These are phyloP conservation scores for Verasper variegatus DNA, from an alignment of 2,113 vertebrate species.

Conservation along the genomic window DNA sequence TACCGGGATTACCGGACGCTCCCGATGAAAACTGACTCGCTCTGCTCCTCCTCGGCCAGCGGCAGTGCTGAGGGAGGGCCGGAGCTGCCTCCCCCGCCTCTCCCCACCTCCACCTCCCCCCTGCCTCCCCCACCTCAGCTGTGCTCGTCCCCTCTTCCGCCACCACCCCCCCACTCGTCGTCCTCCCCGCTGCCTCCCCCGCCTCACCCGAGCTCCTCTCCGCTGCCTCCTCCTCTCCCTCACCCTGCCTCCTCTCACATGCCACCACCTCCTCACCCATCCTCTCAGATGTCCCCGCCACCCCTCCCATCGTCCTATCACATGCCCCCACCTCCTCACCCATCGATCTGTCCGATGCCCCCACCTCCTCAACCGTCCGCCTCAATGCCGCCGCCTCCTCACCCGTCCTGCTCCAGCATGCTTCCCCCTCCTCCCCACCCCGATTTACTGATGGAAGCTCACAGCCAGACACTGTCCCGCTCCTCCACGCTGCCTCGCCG, in stretches of 20 bases:
- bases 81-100: conserved; percentile 68
- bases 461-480: conserved; percentile 78
- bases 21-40: conserved; percentile 82
- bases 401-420: conserved; percentile 70
- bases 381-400: conserved; percentile 55
- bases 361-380: conserved; percentile 36
- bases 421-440: conserved; percentile 83
- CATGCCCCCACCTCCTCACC: conserved; percentile 31
- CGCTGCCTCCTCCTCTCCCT: conserved; percentile 31
- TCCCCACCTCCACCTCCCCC: conserved; percentile 62
- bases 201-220: conserved; percentile 48
- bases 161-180: conserved; percentile 31
- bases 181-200: conserved; percentile 62
- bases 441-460: conserved; percentile 83
- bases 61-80: conserved; percentile 70
- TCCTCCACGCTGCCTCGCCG: conserved; percentile 88
- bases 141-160: conserved; percentile 59
- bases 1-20: conserved; percentile 82
- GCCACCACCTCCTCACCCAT: conserved; percentile 57
- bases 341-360: conserved; percentile 31
- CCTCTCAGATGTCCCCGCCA: conserved; percentile 48
- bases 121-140: conserved; percentile 74
- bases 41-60: conserved; percentile 83
- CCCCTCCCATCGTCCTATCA: conserved; percentile 19
- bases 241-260: conserved; percentile 51